Evolutionary conservation across 2,797 vertebrate genomes (phyloP).

Genomic region (Gadopsis bispinosus): DNA sequence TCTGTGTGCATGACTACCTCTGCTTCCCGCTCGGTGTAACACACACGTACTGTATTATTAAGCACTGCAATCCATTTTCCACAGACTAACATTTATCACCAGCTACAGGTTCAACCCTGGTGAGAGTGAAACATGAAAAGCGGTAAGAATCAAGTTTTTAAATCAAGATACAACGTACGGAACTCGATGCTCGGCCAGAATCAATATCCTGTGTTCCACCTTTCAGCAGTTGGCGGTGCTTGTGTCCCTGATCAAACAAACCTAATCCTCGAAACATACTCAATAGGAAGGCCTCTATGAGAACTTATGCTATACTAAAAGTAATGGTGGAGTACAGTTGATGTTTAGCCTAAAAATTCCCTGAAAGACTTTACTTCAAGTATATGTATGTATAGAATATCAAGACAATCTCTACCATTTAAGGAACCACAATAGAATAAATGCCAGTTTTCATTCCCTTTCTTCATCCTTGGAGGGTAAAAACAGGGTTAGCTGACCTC

Average conservation of each 20-base stretch:
- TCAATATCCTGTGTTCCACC: slow-evolving; percentile 15
- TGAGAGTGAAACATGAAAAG: slow-evolving; percentile 15
- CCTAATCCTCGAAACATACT: background rate
- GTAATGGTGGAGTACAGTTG: slow-evolving; percentile 29
- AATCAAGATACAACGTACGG: background rate
- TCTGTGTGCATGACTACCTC: background rate
- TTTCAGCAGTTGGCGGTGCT: background rate
- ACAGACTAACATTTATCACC: slow-evolving; percentile 13
- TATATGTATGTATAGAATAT: slow-evolving; percentile 43
- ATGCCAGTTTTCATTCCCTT: slow-evolving; percentile 15
- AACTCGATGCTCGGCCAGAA: slow-evolving; percentile 11
- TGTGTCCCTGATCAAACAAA: slow-evolving; percentile 36
- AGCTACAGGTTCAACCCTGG: background rate
- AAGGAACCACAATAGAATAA: slow-evolving; percentile 34
- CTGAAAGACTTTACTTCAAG: slow-evolving; percentile 17
- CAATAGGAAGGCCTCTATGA: background rate
- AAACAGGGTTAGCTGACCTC: slow-evolving; percentile 49
- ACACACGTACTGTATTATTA: background rate
- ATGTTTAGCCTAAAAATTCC: slow-evolving; percentile 40
- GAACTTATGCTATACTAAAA: slow-evolving; percentile 11
- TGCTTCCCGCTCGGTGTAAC: background rate
- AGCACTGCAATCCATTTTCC: background rate
- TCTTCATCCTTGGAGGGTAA: slow-evolving; percentile 55
- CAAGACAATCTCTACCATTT: slow-evolving; percentile 52
- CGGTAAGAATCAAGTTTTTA: slow-evolving; percentile 12